Conservation (phyloP, 1,140 invertebrate genomes). For the Diprion similis region DNA sequence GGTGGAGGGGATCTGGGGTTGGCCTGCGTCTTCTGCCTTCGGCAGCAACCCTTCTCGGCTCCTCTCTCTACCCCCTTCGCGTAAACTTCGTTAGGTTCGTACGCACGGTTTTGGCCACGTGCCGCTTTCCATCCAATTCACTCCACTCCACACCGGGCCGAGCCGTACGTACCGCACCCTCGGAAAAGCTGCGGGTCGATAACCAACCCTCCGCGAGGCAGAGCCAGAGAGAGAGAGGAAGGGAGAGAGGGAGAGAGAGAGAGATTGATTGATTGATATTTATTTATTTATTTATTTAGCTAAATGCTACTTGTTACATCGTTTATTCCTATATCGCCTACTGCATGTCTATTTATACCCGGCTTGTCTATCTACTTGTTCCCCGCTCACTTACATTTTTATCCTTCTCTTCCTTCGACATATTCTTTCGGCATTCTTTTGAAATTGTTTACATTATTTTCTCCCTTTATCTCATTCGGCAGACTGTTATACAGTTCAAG, state of each 20-base stretch:
- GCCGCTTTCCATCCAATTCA: slow-evolving; percentile 5
- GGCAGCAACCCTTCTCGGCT: background rate
- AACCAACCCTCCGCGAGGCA: slow-evolving; percentile 44
- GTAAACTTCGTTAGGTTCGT: slow-evolving; percentile 1
- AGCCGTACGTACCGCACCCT: slow-evolving; percentile 56
- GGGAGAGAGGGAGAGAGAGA: slow-evolving; percentile 25
- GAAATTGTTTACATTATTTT: too few relatives aligned
- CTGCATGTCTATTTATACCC: too few relatives aligned
- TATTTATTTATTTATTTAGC: too few relatives aligned
- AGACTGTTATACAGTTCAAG: too few relatives aligned
- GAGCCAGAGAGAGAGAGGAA: slow-evolving; percentile 4
- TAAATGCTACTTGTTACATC: too few relatives aligned
- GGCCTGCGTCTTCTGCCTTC: background rate
- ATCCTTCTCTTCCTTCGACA: too few relatives aligned
- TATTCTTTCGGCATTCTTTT: too few relatives aligned
- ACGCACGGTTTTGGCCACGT: slow-evolving; percentile 3
- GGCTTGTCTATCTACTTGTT: too few relatives aligned
- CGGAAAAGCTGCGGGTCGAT: slow-evolving; percentile 48
- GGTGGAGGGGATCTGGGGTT: too few relatives aligned
- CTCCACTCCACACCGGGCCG: slow-evolving; percentile 28
- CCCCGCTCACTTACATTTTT: too few relatives aligned
- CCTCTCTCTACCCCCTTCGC: background rate
- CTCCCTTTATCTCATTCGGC: too few relatives aligned
- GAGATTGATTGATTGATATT: slow-evolving; percentile 13
- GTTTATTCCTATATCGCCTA: too few relatives aligned